Evolutionary conservation across 2,797 vertebrate species (phyloP).

Genomic region (Tapera naevia): DNA sequence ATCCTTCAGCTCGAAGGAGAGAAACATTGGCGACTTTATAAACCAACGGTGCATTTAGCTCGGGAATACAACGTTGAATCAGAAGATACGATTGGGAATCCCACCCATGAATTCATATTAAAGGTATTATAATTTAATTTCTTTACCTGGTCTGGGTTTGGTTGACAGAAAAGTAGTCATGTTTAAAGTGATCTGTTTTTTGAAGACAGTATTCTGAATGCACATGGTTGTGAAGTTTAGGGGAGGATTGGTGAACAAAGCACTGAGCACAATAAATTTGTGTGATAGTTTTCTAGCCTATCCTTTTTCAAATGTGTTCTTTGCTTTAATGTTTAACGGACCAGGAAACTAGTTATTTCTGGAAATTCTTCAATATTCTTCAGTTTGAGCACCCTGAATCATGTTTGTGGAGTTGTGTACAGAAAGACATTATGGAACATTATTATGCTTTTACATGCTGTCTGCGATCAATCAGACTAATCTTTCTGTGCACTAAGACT

Average conservation of each 20-base stretch:
- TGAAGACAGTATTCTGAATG: background rate
- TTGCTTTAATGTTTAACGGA: background rate
- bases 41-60: slow-evolving; percentile 84
- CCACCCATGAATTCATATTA: slow-evolving; percentile 84
- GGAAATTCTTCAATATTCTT: background rate
- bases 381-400: background rate
- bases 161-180: background rate
- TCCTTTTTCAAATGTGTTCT: background rate
- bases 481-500: background rate
- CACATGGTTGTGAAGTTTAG: background rate
- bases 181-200: background rate
- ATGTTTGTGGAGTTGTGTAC: background rate
- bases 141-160: background rate
- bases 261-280: background rate
- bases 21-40: slow-evolving; percentile 90
- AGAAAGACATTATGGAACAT: background rate
- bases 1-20: slow-evolving; percentile 91
- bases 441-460: background rate
- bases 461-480: background rate
- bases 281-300: background rate
- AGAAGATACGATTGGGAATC: slow-evolving; percentile 82
- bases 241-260: background rate
- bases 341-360: background rate
- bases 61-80: slow-evolving; percentile 84
- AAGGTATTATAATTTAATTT: slow-evolving; percentile 74